These are phyloP conservation scores for Aurelia sp. DNA, from an alignment of 30 jellyfish, hydroid and myxozoan genomes.

Conservation along the genomic window DNA sequence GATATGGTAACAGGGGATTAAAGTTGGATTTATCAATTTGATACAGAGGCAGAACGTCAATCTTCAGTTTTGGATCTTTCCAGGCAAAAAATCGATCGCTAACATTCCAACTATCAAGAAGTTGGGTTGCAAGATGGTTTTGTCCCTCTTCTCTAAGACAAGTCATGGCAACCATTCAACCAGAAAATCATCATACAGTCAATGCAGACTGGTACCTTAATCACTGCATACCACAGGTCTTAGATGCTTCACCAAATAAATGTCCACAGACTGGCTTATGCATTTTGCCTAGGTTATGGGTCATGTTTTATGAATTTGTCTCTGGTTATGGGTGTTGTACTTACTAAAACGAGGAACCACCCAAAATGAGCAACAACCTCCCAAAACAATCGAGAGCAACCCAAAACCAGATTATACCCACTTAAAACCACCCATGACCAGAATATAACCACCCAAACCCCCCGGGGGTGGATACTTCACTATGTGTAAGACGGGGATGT, in stretches of 20 bases:
- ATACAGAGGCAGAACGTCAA: slow-evolving; percentile 34
- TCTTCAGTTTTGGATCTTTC: slow-evolving; percentile 36
- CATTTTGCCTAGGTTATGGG: neutral
- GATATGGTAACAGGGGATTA: slow-evolving; percentile 28
- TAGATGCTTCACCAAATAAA: slow-evolving; percentile 20
- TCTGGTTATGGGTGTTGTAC: no score
- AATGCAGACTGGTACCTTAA: slow-evolving; percentile 31
- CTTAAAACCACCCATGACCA: no score
- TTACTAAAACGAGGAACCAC: no score
- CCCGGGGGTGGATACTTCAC: no score
- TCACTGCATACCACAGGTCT: slow-evolving; percentile 30
- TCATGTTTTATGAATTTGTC: no score
- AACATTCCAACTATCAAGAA: slow-evolving; percentile 32
- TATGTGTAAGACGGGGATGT: no score
- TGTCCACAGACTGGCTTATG: neutral
- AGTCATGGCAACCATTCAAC: slow-evolving; percentile 33
- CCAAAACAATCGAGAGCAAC: no score
- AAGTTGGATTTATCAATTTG: slow-evolving; percentile 46
- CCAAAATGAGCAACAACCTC: no score
- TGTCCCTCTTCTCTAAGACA: slow-evolving; percentile 22
- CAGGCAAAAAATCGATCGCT: slow-evolving; percentile 36
- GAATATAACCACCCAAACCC: no score
- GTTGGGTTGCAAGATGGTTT: slow-evolving; percentile 27
- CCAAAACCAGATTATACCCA: no score
- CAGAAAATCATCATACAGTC: slow-evolving; percentile 18